These are phyloP conservation scores for Cyrtonyx montezumae DNA, from an alignment of 2,113 vertebrate species.

Conservation along the genomic window DNA sequence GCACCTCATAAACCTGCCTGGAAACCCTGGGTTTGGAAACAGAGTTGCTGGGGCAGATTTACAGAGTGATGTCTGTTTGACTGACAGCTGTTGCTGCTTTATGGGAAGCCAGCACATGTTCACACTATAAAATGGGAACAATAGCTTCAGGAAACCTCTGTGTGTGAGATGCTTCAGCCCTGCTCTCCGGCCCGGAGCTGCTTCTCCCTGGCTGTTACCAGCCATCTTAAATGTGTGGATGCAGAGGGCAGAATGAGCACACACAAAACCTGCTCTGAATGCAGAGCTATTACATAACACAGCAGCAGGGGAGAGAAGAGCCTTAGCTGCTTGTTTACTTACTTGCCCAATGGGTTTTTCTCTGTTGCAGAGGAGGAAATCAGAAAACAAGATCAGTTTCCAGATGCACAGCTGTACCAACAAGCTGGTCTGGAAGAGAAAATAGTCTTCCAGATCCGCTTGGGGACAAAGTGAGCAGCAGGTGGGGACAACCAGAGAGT, in stretches of 20 bases:
- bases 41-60: slow-evolving; percentile 16
- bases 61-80: slow-evolving; percentile 57
- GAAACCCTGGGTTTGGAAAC: not conserved
- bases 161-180: not conserved
- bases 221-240: not conserved
- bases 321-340: not conserved
- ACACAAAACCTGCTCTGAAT: not conserved
- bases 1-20: slow-evolving; percentile 70
- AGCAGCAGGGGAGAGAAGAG: not conserved
- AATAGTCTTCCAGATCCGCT: not conserved
- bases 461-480: not conserved
- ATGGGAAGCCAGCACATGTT: slow-evolving; percentile 23
- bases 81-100: slow-evolving; percentile 25
- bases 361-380: not conserved
- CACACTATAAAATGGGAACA: not conserved
- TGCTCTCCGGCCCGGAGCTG: not conserved
- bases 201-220: not conserved
- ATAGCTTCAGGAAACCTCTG: not conserved
- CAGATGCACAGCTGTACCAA: accelerated
- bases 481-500: not conserved
- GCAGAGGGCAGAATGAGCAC: accelerated
- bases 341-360: accelerated
- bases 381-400: not conserved
- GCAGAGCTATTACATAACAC: not conserved
- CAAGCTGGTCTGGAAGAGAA: not conserved